phyloP scores from a whole-genome alignment of 2,113 vertebrate genomes.

The Nyctibius bracteatus region DNA sequence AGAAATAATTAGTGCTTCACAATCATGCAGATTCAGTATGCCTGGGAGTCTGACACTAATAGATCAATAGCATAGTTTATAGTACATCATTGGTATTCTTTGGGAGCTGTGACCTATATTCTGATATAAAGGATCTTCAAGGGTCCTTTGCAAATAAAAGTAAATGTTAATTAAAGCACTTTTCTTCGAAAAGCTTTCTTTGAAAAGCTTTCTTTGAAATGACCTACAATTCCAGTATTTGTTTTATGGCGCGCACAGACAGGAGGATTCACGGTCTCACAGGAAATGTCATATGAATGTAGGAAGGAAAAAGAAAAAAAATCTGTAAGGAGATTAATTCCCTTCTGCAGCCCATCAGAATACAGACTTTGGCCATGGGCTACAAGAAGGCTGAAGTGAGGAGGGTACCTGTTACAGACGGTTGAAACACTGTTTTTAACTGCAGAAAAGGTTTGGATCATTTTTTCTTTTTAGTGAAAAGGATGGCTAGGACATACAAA shows the following conservation, averaged over 20 bases:
- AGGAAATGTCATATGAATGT: neutral
- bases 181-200: constrained; percentile 6
- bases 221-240: constrained; percentile 31
- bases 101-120: neutral
- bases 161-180: constrained; percentile 45
- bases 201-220: constrained; percentile 3
- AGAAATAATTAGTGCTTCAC: constrained; percentile 6
- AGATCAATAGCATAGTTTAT: neutral
- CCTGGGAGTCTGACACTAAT: neutral
- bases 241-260: neutral
- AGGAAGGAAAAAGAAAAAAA: neutral
- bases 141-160: constrained; percentile 29
- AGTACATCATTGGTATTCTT: neutral
- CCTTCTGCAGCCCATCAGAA: neutral
- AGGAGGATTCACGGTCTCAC: neutral
- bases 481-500: neutral
- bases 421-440: neutral
- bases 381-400: neutral
- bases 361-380: neutral
- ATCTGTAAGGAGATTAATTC: neutral
- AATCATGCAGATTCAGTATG: neutral
- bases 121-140: neutral
- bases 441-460: neutral
- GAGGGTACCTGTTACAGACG: neutral
- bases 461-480: neutral